Evolutionary conservation across 2,888 invertebrate genomes (phyloP), one percentile per base, ranked within the genome.

Genomic region (Apodemia mormo): DNA sequence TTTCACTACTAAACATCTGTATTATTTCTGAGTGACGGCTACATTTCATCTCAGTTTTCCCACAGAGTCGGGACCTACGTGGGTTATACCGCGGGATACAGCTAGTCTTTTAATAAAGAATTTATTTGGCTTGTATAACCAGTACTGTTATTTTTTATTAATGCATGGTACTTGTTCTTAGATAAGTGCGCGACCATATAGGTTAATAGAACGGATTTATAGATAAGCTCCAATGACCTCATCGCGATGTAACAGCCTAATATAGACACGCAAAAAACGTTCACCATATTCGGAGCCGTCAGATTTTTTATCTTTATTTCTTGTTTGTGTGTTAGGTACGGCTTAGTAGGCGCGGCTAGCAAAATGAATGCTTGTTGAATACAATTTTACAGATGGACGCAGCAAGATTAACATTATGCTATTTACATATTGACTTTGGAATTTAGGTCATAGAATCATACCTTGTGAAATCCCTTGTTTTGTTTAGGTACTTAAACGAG

Each of bases 191-290:
- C 12, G 49, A 65, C 74, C 73, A 77, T 76, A 75, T 72, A 72
- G 80, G 80, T 80, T 77, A 79, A 73, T 78, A 75, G 81, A 78
- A 73, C 80, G 79, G 79, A 78, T 77, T 75, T 74, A 74, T 70
- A 77, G 80, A 79, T 80, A 80, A 77, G 74, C 71, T 29, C 54
- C 69, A 69, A 70, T 76, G 77, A 77, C 76, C 75, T 76, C 76
- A 73, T 74, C 73, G 70, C 52, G 69, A 67, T 67, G 66, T 30
- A 70, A 68, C 68, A 45, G 64, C 72, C 75, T 58, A 66, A 71
- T 49, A 68, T 65, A 66, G 72, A 6, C 70, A 68, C 67, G 68
- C 69, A 68, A 71, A 70, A 74, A 72, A 65, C 64, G 67, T 22
- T 68, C 69, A 64, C 66, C 70, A 65, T 68, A 54, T 71, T 71